phyloP scores from a whole-genome alignment of 2,888 invertebrate genomes.

The Eretmocerus hayati region DNA sequence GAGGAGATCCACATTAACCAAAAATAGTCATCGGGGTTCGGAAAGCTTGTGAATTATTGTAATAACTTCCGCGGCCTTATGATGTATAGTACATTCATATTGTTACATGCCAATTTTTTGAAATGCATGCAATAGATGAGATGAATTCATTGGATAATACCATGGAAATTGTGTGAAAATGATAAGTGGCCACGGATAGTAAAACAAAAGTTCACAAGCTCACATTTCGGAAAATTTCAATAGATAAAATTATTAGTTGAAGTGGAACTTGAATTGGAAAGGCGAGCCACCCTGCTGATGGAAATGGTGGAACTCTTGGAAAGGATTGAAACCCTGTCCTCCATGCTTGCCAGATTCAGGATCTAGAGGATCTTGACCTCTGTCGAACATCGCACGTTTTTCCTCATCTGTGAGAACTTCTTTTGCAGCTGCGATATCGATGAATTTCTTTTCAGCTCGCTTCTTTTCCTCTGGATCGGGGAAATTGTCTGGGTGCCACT shows the following conservation, averaged over 20 bases:
- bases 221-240: too few species aligned
- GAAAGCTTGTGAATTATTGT: too few species aligned
- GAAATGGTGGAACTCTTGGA: slow-evolving; percentile 60
- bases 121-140: too few species aligned
- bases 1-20: too few species aligned
- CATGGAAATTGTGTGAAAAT: too few species aligned
- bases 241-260: slow-evolving; percentile 61
- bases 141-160: too few species aligned
- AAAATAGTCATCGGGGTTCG: too few species aligned
- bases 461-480: slow-evolving; percentile 81
- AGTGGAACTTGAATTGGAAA: slow-evolving; percentile 97
- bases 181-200: too few species aligned
- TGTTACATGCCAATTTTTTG: too few species aligned
- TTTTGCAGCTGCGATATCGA: slow-evolving; percentile 97
- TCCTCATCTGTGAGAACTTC: slow-evolving; percentile 89
- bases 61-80: too few species aligned
- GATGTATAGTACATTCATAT: too few species aligned
- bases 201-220: too few species aligned
- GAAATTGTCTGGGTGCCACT: slow-evolving; percentile 99
- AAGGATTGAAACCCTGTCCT: slow-evolving; percentile 63
- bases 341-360: slow-evolving; percentile 71
- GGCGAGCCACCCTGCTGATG: slow-evolving; percentile 64
- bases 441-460: slow-evolving; percentile 93
- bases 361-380: slow-evolving; percentile 94
- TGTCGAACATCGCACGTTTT: slow-evolving; percentile 89